Percentiles rank a stretch among this genome's conserved stretches.
These are phyloP conservation scores for Lasioglossum figueresi DNA, from an alignment of 2,888 invertebrate species.

Conservation along the genomic window DNA sequence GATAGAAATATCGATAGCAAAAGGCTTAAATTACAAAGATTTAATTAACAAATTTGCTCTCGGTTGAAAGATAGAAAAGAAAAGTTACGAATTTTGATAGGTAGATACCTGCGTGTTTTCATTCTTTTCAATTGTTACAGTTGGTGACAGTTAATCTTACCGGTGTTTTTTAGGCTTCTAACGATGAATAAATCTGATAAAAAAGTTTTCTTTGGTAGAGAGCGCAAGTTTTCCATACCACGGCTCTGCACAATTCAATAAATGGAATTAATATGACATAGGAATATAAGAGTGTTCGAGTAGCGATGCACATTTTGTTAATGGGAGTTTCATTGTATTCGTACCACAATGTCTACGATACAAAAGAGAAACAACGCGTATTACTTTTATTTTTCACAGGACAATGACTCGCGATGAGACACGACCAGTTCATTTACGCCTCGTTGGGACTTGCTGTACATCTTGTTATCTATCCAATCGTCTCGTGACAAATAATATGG, in stretches of 20 bases:
- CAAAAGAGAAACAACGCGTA: neutral
- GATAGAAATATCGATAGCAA: too few species aligned
- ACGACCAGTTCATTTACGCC: neutral
- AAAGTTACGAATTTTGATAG: too few species aligned
- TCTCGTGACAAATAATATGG: conserved; percentile 57
- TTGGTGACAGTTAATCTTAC: too few species aligned
- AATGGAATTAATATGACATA: neutral
- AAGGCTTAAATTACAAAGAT: too few species aligned
- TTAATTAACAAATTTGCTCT: too few species aligned
- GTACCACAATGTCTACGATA: neutral
- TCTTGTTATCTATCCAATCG: conserved; percentile 45
- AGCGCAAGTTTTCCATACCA: too few species aligned
- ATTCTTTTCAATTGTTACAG: too few species aligned
- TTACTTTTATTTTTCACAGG: neutral
- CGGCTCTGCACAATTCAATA: neutral
- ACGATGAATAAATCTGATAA: too few species aligned
- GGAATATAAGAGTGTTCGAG: neutral
- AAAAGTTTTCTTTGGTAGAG: too few species aligned
- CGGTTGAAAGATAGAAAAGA: too few species aligned
- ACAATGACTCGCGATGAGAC: conserved; percentile 5
- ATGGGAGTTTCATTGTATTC: neutral
- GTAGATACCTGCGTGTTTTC: too few species aligned
- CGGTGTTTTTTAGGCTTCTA: too few species aligned
- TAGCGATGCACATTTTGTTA: neutral
- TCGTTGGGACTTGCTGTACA: conserved; percentile 9